Evolutionary conservation across 2,888 invertebrate genomes (phyloP).

Genomic region (Harpalus rufipes): DNA sequence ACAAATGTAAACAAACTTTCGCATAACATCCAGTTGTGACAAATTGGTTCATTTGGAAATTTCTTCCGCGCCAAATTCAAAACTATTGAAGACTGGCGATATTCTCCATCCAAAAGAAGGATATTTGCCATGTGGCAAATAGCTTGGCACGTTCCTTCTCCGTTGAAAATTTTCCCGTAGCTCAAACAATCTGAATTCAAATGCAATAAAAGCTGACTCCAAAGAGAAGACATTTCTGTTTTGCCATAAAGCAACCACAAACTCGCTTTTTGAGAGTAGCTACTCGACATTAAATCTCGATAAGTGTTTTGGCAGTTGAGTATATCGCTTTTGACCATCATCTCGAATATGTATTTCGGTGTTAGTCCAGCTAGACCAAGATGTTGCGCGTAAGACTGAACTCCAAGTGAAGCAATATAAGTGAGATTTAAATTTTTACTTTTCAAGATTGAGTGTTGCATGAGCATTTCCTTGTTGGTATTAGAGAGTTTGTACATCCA

Average conservation of each 20-base stretch:
- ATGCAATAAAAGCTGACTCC: conserved; percentile 88
- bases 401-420: conserved; percentile 86
- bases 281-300: conserved; percentile 88
- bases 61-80: conserved; percentile 82
- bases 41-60: conserved; percentile 83
- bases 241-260: conserved; percentile 94
- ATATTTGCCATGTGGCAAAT: conserved; percentile 83
- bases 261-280: conserved; percentile 89
- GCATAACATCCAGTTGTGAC: conserved; percentile 84
- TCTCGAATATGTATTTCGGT: conserved; percentile 85
- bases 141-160: conserved; percentile 85
- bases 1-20: conserved; percentile 81
- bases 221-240: conserved; percentile 89
- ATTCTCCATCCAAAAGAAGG: conserved; percentile 80
- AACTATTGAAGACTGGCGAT: conserved; percentile 80
- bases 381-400: conserved; percentile 88
- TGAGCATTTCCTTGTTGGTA: conserved; percentile 80
- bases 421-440: conserved; percentile 84
- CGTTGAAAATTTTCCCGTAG: conserved; percentile 78
- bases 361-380: conserved; percentile 84
- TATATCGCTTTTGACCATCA: conserved; percentile 90
- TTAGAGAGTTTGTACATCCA: conserved; percentile 86
- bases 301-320: conserved; percentile 92
- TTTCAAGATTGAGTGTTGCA: conserved; percentile 85
- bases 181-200: conserved; percentile 84